Conservation (phyloP, 2,113 vertebrate species). For the Burhinus oedicnemus region DNA sequence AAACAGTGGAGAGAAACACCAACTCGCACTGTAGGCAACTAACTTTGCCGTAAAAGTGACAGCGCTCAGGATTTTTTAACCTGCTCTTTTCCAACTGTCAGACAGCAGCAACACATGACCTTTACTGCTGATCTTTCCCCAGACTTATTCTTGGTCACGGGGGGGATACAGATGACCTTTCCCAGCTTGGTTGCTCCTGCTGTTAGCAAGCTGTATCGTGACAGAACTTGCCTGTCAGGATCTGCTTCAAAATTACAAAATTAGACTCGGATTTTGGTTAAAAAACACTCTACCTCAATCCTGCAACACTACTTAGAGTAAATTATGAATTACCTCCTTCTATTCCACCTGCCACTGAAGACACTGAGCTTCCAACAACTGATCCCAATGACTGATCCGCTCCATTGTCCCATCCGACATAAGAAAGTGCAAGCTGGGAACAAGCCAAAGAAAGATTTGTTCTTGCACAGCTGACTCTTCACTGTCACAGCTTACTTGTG, state of each 20-base stretch:
- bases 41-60: background rate
- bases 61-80: background rate
- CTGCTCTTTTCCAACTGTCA: background rate
- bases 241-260: background rate
- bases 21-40: background rate
- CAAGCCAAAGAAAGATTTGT: background rate
- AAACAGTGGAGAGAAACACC: background rate
- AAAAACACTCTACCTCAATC: rapidly evolving
- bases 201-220: background rate
- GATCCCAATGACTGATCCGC: rapidly evolving
- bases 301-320: rapidly evolving
- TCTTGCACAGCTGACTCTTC: background rate
- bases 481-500: rapidly evolving
- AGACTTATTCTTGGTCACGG: background rate
- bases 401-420: background rate
- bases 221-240: background rate
- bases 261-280: background rate
- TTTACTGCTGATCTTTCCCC: background rate
- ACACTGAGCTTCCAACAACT: background rate
- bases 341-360: background rate
- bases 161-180: background rate
- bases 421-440: background rate
- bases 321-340: background rate
- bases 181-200: background rate
- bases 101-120: background rate